Percentiles rank a stretch among this genome's conserved stretches.
Conservation (phyloP, 2,797 vertebrate genomes). For the Acanthornis magna region DNA sequence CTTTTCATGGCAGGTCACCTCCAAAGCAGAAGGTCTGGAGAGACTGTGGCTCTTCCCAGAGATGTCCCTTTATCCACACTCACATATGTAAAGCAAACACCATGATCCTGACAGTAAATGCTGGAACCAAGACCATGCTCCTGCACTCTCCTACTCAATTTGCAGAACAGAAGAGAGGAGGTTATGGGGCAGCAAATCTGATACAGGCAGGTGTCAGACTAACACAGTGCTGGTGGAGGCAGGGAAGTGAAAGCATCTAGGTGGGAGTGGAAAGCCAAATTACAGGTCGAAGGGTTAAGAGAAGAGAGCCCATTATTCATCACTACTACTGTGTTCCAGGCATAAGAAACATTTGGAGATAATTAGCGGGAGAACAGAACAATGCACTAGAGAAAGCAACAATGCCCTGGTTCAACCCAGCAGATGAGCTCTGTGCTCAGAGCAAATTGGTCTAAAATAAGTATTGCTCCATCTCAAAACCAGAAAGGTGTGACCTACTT, state of each 20-base stretch:
- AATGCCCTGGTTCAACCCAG: slow-evolving; percentile 59
- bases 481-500: slow-evolving; percentile 63
- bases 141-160: background rate
- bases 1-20: background rate
- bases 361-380: slow-evolving; percentile 61
- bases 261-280: slow-evolving; percentile 35
- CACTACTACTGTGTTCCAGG: slow-evolving; percentile 42
- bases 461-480: slow-evolving; percentile 58
- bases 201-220: background rate
- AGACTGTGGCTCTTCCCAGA: background rate
- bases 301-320: slow-evolving; percentile 60
- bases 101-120: background rate
- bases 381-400: slow-evolving; percentile 67
- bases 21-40: background rate
- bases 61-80: background rate
- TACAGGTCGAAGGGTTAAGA: slow-evolving; percentile 57
- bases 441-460: slow-evolving; percentile 66
- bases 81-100: background rate
- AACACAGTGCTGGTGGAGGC: background rate
- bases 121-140: background rate
- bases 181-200: background rate
- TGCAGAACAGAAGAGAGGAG: background rate
- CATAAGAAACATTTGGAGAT: slow-evolving; percentile 65
- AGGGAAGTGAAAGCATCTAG: slow-evolving; percentile 40
- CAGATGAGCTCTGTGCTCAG: slow-evolving; percentile 60